A percentile compares a stretch with the other conserved stretches of the same genome.
phyloP scores from a whole-genome alignment of 2,888 invertebrate species.

The Mystacides longicornis region DNA sequence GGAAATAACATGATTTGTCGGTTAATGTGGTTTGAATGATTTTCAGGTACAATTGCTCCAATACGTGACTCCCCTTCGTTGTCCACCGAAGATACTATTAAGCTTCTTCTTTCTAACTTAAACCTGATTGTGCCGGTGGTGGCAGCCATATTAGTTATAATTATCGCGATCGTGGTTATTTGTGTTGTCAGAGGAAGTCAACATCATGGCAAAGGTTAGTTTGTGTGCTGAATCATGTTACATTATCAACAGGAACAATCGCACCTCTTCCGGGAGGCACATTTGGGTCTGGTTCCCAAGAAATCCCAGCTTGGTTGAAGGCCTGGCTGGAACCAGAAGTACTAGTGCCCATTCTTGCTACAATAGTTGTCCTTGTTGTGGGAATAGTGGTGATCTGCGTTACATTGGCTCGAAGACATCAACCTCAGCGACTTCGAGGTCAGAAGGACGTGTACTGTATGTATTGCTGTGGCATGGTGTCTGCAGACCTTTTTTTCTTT shows the following conservation, averaged over 20 bases:
- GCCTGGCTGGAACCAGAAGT: conserved; percentile 87
- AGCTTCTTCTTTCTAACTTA: conserved; percentile 82
- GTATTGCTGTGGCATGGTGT: conserved; percentile 49
- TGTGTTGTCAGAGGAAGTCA: conserved; percentile 84
- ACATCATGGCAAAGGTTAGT: conserved; percentile 77
- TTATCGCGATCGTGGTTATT: conserved; percentile 88
- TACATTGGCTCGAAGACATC: conserved; percentile 74
- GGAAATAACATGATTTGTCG: background rate
- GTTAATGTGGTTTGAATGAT: conserved; percentile 34
- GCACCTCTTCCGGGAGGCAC: conserved; percentile 66
- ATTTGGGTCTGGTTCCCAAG: conserved; percentile 44
- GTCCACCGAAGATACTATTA: conserved; percentile 75
- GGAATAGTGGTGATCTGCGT: conserved; percentile 88
- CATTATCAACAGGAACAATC: conserved; percentile 60
- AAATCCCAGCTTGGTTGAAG: conserved; percentile 65
- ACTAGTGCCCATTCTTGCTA: conserved; percentile 83
- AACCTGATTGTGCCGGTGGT: conserved; percentile 91
- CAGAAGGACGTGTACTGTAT: conserved; percentile 69
- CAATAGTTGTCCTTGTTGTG: conserved; percentile 82
- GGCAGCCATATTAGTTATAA: conserved; percentile 85
- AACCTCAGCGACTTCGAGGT: conserved; percentile 77
- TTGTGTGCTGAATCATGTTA: conserved; percentile 30
- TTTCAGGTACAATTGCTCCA: conserved; percentile 94
- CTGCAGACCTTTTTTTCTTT: background rate
- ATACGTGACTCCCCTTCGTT: conserved; percentile 74